Evolutionary conservation across 2,888 invertebrate species (phyloP).

Genomic region (Diaphora mendica): DNA sequence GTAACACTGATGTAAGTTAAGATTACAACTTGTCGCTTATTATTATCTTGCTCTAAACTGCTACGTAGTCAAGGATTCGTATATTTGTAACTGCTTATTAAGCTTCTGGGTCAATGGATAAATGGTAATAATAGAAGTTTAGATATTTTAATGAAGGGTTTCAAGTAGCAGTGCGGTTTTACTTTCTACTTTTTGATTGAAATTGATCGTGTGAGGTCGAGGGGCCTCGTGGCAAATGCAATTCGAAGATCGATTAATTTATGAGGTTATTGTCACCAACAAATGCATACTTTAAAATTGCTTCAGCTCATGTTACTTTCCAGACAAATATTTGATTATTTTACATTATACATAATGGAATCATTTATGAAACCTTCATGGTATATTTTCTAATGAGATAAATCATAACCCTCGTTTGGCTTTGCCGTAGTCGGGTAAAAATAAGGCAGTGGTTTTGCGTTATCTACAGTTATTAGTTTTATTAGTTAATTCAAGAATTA

Average conservation of each 20-base stretch:
- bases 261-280: neutral
- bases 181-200: constrained; percentile 29
- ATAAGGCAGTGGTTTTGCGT: neutral
- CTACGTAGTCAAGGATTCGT: constrained; percentile 40
- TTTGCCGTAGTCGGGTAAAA: too few relatives aligned
- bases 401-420: too few relatives aligned
- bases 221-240: constrained; percentile 7
- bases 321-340: neutral
- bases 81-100: constrained; percentile 38
- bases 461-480: neutral
- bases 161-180: constrained; percentile 27
- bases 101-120: constrained; percentile 45
- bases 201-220: constrained; percentile 28
- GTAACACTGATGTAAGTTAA: constrained; percentile 53
- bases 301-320: neutral
- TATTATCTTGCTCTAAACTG: constrained; percentile 36
- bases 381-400: neutral
- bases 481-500: too few relatives aligned
- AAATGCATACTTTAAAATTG: neutral
- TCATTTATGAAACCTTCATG: neutral
- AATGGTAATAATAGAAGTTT: constrained; percentile 40
- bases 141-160: constrained; percentile 39
- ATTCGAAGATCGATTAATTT: constrained; percentile 15
- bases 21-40: constrained; percentile 58
- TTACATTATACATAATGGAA: neutral